These are phyloP conservation scores for Phylloscopus whistleri DNA, from an alignment of 2,113 vertebrate genomes.

Conservation along the genomic window DNA sequence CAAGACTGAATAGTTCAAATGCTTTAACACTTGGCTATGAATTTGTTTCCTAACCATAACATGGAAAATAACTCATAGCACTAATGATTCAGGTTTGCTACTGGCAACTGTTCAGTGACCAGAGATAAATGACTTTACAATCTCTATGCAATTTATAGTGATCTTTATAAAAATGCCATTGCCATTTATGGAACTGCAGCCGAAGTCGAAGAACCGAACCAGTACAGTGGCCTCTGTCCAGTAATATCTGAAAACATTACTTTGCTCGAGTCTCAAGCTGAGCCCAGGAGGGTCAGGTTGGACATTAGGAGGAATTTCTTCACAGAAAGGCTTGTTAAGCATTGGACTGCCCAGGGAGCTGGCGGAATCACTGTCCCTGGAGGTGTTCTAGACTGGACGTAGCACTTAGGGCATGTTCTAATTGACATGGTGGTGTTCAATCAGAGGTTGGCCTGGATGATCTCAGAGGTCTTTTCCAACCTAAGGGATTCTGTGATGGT, in stretches of 20 bases:
- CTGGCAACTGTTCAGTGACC: not conserved
- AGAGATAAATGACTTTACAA: not conserved
- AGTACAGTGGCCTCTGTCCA: fast-evolving
- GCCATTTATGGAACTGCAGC: not conserved
- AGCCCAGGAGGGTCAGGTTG: not conserved
- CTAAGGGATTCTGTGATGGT: not conserved
- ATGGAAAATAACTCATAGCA: not conserved
- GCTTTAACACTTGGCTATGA: not conserved
- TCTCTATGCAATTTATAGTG: not conserved
- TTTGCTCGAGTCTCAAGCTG: not conserved
- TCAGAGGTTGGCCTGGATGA: not conserved
- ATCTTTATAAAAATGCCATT: not conserved
- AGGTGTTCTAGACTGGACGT: not conserved
- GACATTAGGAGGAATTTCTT: not conserved
- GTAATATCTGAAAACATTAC: not conserved
- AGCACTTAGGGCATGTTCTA: not conserved
- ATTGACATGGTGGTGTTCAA: fast-evolving
- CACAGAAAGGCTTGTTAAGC: not conserved
- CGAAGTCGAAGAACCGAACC: not conserved
- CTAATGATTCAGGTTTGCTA: not conserved
- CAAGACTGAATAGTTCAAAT: not conserved
- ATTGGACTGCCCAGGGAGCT: not conserved
- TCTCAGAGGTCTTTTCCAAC: not conserved
- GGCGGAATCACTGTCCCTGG: not conserved
- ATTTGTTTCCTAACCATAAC: not conserved